Base-by-base conservation (phyloP, 1,140 invertebrate species). In the Aplysia californica region DNA sequence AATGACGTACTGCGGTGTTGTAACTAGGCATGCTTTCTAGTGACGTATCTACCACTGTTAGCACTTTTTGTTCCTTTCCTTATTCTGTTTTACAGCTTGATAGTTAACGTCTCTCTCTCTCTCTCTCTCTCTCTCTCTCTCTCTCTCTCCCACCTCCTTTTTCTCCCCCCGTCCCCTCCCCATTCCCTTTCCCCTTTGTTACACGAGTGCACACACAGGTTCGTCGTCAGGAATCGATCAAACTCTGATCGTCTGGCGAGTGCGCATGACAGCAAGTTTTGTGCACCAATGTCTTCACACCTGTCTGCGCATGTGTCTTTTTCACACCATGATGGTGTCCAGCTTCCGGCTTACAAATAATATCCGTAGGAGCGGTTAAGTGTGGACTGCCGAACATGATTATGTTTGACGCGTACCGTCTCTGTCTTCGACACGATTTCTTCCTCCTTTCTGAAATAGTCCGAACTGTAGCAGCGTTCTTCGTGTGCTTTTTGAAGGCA, bases 211-310 rank as follows among this genome's bases (percentile, higher is more conserved):
- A 15, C 29, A 56, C 26, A 20, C 21, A 26, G 31, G 21, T 26
- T 21, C 21, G 39, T 38, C 15, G 39, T 79, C 78, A 79, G n/a
- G 78, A 79, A 21, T 79, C 78, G 6, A 78, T 75, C 59, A 78
- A 59, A 74, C 76, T 80, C 35, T 78, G 76, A 26, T 78, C 73
- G 6, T 75, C 73, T 29, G 67, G 71, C 10, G 61, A 21, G 44
- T 41, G 33, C 55, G 39, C 67, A 55, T 77, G 70, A 39, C 75
- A 80, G 31, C 79, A 80, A 6, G 71, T 75, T 41, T 78, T 78
- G 39, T 78, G 79, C 44, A 76, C 76, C n/a, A 78, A 67, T 33
- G 36, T 76, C 36, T 44, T 66, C 18, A 76, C 73, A 44, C 26
- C 55, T 20, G 4, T 59, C 33, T 71, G 69, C 20, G 26, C 33